phyloP scores from a whole-genome alignment of 2,113 vertebrate species.

The Triplophysa dalaica region DNA sequence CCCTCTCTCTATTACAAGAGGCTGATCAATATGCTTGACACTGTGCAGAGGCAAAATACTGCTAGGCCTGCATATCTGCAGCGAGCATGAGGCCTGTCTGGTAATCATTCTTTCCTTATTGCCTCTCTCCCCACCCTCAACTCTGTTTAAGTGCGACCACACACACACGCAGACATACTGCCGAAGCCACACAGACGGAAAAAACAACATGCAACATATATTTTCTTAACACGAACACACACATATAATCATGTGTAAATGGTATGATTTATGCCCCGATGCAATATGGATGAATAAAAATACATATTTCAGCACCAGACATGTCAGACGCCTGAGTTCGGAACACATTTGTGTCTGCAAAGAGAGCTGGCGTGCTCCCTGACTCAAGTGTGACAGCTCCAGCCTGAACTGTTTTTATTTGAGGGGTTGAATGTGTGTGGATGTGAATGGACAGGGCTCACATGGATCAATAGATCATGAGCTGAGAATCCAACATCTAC shows the following conservation, averaged over 20 bases:
- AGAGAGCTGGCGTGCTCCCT: neutral
- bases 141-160: constrained; percentile 48
- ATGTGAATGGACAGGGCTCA: constrained; percentile 44
- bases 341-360: neutral
- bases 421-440: constrained; percentile 27
- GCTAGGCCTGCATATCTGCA: constrained; percentile 59
- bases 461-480: constrained; percentile 47
- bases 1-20: constrained; percentile 76
- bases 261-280: neutral
- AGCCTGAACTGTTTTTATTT: neutral
- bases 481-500: constrained; percentile 36
- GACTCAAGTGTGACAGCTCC: constrained; percentile 36
- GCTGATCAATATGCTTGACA: constrained; percentile 73
- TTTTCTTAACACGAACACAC: constrained; percentile 16
- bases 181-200: neutral
- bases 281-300: constrained; percentile 24
- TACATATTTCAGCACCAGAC: neutral
- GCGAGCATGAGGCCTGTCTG: constrained; percentile 62
- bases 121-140: constrained; percentile 53
- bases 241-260: constrained; percentile 16
- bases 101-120: constrained; percentile 68
- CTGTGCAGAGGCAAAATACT: constrained; percentile 52
- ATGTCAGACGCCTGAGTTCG: neutral
- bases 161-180: constrained; percentile 24
- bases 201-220: neutral